Evolutionary conservation across 2,888 invertebrate genomes (phyloP).

Genomic region (Athrips mouffetella): DNA sequence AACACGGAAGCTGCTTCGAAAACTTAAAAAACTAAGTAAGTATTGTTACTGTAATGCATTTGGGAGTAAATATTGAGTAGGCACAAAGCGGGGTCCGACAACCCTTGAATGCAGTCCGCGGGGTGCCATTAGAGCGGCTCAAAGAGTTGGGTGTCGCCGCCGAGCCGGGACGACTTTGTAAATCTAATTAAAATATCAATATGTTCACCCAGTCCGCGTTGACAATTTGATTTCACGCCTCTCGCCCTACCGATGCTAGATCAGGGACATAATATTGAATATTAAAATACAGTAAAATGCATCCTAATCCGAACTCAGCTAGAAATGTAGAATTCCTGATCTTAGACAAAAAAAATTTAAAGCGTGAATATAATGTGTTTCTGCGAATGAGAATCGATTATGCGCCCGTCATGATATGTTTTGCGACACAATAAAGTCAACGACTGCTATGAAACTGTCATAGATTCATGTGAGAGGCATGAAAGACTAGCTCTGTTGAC

Average conservation of each 20-base stretch:
- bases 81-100: slow-evolving; percentile 68
- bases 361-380: slow-evolving; percentile 30
- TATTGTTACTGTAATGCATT: slow-evolving; percentile 76
- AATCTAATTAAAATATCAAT: slow-evolving; percentile 79
- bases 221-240: slow-evolving; percentile 76
- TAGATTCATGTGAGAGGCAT: slow-evolving; percentile 44
- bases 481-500: slow-evolving; percentile 50
- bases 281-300: slow-evolving; percentile 11
- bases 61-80: slow-evolving; percentile 77
- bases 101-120: slow-evolving; percentile 72
- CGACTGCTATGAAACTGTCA: slow-evolving; percentile 57
- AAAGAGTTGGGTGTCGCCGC: slow-evolving; percentile 74
- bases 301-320: not conserved
- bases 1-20: slow-evolving; percentile 75
- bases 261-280: slow-evolving; percentile 15
- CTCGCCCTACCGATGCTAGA: slow-evolving; percentile 39
- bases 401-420: slow-evolving; percentile 48
- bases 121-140: slow-evolving; percentile 75
- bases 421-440: slow-evolving; percentile 58
- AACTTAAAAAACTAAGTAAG: slow-evolving; percentile 75
- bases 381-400: slow-evolving; percentile 48
- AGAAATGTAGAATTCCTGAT: not conserved
- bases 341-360: slow-evolving; percentile 6
- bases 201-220: slow-evolving; percentile 66
- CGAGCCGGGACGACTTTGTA: slow-evolving; percentile 60